Conservation (phyloP, 1,140 invertebrate genomes). For the Leptinotarsa defecta region DNA sequence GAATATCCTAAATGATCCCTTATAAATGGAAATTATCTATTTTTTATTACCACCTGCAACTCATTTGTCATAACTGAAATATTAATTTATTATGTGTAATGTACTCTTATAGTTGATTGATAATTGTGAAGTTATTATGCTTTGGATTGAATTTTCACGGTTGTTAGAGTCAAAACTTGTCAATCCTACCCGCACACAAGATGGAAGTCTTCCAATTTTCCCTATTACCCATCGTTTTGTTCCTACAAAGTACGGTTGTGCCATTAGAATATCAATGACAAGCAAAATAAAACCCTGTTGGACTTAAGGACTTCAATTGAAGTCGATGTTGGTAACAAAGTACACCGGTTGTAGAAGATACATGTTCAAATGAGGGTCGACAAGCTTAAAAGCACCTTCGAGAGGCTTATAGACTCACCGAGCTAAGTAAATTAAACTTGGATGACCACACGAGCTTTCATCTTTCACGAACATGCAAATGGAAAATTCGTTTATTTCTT, state of each 20-base stretch:
- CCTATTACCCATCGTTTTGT: neutral
- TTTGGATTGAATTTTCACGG: no score
- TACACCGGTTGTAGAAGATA: conserved; percentile 33
- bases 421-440: conserved; percentile 26
- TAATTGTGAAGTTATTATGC: no score
- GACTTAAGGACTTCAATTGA: conserved; percentile 26
- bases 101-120: no score
- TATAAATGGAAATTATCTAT: no score
- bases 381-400: conserved; percentile 34
- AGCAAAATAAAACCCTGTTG: neutral
- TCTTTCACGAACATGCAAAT: conserved; percentile 1
- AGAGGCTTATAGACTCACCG: conserved; percentile 19
- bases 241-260: neutral
- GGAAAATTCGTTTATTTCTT: neutral
- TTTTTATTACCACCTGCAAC: no score
- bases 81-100: no score
- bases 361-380: conserved; percentile 36
- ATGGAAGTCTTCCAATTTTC: no score
- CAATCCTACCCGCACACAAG: no score
- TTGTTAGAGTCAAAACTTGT: no score
- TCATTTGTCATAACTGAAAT: no score
- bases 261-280: neutral
- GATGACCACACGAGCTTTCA: conserved; percentile 10
- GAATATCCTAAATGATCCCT: no score
- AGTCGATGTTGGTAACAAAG: conserved; percentile 37